Evolutionary conservation across 2,888 invertebrate genomes (phyloP), one percentile per base, ranked within the genome.

Genomic region (Eucera pruinosa): DNA sequence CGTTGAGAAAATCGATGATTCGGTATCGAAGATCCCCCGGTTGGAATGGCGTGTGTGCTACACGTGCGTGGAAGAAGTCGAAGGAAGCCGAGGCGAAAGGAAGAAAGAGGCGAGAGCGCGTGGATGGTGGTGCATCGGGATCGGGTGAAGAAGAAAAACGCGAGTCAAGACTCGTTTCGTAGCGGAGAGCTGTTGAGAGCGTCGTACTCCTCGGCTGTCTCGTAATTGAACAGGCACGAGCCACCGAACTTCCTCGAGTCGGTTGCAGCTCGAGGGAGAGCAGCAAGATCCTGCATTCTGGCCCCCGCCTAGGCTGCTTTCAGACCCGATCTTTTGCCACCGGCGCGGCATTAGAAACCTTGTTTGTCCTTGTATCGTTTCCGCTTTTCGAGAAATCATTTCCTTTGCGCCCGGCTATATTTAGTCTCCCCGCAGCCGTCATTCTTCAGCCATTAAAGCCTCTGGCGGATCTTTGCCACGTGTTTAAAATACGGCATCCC

Each of bases 181-280:
- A 72, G 77, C 58, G 66, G 47, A 48, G 60, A 3, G 7, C 69
- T 65, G 67, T 50, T 48, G 66, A 75, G 71, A 66, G 77, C 68
- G 60, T 74, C 57, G 71, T 80, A 75, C 70, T 80, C 83, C 61
- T 69, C 30, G 64, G 57, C 71, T 77, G 77, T 72, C 81, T 78
- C 68, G 73, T 83, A 84, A 84, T 82, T 82, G 80, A 82, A 73
- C 72, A 73, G 81, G 74, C 83, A 83, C 81, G 77, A 83, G 74
- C 76, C 71, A 75, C 71, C 78, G 55, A 79, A 80, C 75, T 79
- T 76, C 72, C 69, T 45, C n/a, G 69, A 66, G 69, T 70, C 27
- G 30, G 64, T 65, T 66, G 43, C 65, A 27, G 23, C 43, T 33
- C 39, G 5, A 50, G 41, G 41, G 9, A 41, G 60, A 62, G 60